Percentiles rank a stretch among this genome's conserved stretches.
These are phyloP conservation scores for Burhinus bistriatus DNA, from an alignment of 2,113 vertebrate species.

Conservation along the genomic window DNA sequence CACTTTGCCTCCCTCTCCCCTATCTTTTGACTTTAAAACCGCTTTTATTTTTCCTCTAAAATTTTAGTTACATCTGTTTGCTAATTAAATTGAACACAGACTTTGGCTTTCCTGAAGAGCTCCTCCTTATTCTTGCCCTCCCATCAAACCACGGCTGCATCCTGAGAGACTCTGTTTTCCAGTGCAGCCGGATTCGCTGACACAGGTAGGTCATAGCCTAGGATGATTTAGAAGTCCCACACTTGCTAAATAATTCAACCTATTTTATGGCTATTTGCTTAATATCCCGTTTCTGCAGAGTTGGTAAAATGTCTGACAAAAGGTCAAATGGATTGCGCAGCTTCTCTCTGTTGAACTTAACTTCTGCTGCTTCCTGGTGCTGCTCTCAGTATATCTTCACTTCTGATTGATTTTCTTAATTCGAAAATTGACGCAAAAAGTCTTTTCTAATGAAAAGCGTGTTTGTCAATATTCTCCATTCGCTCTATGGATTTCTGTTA, in stretches of 20 bases:
- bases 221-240: neutral
- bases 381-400: neutral
- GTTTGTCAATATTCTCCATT: conserved; percentile 14
- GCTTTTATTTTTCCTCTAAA: neutral
- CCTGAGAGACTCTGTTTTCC: neutral
- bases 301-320: neutral
- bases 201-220: neutral
- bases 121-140: neutral
- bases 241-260: conserved; percentile 12
- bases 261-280: conserved; percentile 31
- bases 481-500: neutral
- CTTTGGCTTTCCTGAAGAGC: neutral
- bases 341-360: neutral
- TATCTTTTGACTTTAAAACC: neutral
- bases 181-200: neutral
- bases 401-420: conserved; percentile 26
- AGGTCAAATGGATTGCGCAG: neutral
- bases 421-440: neutral
- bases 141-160: neutral
- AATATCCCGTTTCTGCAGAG: conserved; percentile 8
- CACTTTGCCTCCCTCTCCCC: too few species aligned
- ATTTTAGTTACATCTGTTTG: neutral
- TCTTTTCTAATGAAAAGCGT: conserved; percentile 8
- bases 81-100: neutral
- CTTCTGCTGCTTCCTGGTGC: neutral